Evolutionary conservation across 2,888 invertebrate species (phyloP).

Genomic region (Trichacis sp.): DNA sequence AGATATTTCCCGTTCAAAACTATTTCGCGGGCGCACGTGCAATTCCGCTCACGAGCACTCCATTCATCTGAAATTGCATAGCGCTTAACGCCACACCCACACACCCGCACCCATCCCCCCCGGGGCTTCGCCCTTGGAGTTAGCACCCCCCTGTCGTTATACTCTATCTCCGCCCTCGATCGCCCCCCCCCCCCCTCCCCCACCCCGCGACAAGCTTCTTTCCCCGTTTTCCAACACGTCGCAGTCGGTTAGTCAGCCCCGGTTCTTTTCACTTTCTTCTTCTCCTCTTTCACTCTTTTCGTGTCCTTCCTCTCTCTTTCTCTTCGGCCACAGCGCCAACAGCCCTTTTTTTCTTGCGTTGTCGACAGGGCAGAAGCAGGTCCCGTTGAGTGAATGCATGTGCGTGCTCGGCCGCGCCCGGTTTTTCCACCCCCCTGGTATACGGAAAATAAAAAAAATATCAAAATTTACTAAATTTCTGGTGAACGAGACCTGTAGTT

Average conservation of each 20-base stretch:
- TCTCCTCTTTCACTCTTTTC: constrained; percentile 14
- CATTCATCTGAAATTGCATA: constrained; percentile 58
- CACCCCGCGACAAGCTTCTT: constrained; percentile 6
- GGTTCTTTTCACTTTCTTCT: background rate
- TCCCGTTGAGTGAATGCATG: too few relatives aligned
- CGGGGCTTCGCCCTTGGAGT: constrained; percentile 36
- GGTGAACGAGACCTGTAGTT: too few relatives aligned
- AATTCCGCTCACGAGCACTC: constrained; percentile 50
- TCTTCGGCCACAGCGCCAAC: background rate
- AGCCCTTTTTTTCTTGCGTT: too few relatives aligned
- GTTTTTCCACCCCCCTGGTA: too few relatives aligned
- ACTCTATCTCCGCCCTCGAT: constrained; percentile 41
- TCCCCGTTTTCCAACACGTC: too few relatives aligned
- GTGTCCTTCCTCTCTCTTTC: background rate
- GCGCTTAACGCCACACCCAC: constrained; percentile 48
- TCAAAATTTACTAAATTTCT: too few relatives aligned
- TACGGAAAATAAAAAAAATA: too few relatives aligned
- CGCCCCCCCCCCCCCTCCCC: constrained; percentile 20
- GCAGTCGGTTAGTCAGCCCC: too few relatives aligned
- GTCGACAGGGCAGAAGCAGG: too few relatives aligned
- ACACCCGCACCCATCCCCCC: too few relatives aligned
- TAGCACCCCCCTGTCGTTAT: constrained; percentile 40
- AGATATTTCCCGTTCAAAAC: constrained; percentile 38
- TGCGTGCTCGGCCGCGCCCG: too few relatives aligned
- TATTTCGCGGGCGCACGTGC: constrained; percentile 29